These are phyloP conservation scores for Clinocottus analis DNA, from an alignment of 2,113 vertebrate species.

Conservation along the genomic window DNA sequence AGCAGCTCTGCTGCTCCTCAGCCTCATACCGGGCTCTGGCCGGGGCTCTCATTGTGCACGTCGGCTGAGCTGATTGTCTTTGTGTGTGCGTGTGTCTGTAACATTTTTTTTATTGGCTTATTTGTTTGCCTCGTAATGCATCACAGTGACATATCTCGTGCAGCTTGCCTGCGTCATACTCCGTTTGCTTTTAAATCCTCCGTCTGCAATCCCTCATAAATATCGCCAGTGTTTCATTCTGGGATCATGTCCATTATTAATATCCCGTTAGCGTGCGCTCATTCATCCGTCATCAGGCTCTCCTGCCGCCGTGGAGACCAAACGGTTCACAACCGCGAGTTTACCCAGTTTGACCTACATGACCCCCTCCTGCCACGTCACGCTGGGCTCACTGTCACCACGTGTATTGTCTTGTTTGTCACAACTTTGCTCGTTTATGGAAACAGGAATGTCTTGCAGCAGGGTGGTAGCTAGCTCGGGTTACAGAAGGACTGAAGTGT, in stretches of 20 bases:
- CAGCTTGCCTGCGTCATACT: slow-evolving; percentile 15
- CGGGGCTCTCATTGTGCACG: not conserved
- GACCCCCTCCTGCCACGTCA: not conserved
- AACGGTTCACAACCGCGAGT: not conserved
- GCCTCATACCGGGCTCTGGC: not conserved
- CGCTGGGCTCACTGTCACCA: not conserved
- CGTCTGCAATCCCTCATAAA: not conserved
- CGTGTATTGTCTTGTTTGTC: not conserved
- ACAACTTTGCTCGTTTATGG: not conserved
- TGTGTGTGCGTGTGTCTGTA: too few species aligned
- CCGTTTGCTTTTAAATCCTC: not conserved
- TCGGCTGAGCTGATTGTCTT: not conserved
- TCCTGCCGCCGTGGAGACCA: not conserved
- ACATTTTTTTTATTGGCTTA: not conserved
- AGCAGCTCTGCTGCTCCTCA: slow-evolving; percentile 28
- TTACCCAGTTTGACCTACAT: slow-evolving; percentile 17
- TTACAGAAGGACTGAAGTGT: not conserved
- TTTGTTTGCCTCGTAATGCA: slow-evolving; percentile 3
- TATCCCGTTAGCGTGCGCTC: slow-evolving; percentile 1
- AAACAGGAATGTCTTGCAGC: not conserved
- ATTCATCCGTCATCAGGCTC: not conserved
- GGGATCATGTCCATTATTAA: not conserved
- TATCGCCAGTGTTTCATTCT: not conserved
- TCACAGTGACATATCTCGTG: not conserved
- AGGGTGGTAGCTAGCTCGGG: not conserved